A percentile compares a stretch with the other conserved stretches of the same genome.
Conservation (phyloP, 2,797 vertebrate genomes). For the Sebastes trivittatus region DNA sequence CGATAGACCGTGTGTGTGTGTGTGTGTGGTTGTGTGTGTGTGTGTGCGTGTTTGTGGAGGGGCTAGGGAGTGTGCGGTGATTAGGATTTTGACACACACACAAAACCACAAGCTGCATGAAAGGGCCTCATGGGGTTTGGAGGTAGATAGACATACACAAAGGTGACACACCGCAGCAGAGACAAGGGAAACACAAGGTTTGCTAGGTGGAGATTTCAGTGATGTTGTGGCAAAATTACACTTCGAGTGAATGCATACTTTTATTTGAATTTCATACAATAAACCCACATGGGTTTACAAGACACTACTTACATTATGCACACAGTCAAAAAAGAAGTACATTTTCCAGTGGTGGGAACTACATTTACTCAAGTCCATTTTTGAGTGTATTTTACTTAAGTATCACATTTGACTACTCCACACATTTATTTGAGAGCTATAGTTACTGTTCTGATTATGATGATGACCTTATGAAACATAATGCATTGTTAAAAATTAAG, state of each 20-base stretch:
- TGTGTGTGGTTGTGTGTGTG: constrained; percentile 11
- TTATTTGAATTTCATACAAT: background rate
- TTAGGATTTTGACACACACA: constrained; percentile 71
- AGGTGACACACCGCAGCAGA: constrained; percentile 50
- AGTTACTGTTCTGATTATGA: background rate
- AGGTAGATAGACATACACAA: constrained; percentile 40
- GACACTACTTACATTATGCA: background rate
- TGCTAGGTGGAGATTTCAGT: background rate
- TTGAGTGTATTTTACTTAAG: background rate
- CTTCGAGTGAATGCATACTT: background rate
- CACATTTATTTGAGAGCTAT: background rate
- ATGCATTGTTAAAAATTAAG: background rate
- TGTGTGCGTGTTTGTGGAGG: constrained; percentile 11
- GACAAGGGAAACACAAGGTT: constrained; percentile 20
- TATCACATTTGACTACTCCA: background rate
- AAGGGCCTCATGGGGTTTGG: constrained; percentile 59
- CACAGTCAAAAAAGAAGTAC: background rate
- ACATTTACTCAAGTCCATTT: background rate
- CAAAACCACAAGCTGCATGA: constrained; percentile 50
- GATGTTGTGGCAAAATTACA: background rate
- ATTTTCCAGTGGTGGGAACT: background rate
- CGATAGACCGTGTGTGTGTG: constrained; percentile 50
- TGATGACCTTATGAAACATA: background rate
- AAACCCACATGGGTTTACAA: background rate
- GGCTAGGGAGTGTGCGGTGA: constrained; percentile 38